phyloP scores from a whole-genome alignment of 2,888 invertebrate species.

The Agriopis leucophaearia region DNA sequence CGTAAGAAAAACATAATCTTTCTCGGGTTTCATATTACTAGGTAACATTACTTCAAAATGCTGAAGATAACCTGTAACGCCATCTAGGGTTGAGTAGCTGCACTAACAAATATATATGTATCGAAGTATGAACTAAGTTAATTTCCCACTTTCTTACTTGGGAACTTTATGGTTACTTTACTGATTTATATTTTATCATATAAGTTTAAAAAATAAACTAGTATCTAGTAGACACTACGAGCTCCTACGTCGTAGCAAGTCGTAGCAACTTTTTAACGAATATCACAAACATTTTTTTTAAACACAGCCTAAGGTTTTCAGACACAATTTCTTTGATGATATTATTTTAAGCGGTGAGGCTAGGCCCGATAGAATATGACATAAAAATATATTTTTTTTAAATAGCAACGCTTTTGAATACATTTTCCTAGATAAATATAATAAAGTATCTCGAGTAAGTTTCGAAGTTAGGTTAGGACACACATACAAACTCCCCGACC shows the following conservation, averaged over 20 bases:
- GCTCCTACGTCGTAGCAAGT: conserved; percentile 2
- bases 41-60: background rate
- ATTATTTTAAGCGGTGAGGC: no score
- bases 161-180: conserved; percentile 6
- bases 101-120: conserved; percentile 14
- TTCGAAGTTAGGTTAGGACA: no score
- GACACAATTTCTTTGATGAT: no score
- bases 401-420: no score
- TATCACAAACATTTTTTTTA: no score
- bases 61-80: conserved; percentile 51
- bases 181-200: conserved; percentile 6
- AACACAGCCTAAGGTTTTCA: no score
- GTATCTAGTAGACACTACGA: background rate
- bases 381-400: no score
- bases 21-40: background rate
- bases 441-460: no score
- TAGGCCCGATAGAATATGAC: no score
- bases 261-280: background rate
- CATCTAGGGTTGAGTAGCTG: conserved; percentile 67
- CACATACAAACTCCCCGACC: no score
- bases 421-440: no score
- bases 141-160: conserved; percentile 1
- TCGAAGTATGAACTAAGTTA: background rate
- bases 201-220: background rate
- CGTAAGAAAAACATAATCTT: no score